Evolutionary conservation across 2,113 vertebrate genomes (phyloP), one percentile per base, ranked within the genome.

Genomic region (Tapirus terrestris): DNA sequence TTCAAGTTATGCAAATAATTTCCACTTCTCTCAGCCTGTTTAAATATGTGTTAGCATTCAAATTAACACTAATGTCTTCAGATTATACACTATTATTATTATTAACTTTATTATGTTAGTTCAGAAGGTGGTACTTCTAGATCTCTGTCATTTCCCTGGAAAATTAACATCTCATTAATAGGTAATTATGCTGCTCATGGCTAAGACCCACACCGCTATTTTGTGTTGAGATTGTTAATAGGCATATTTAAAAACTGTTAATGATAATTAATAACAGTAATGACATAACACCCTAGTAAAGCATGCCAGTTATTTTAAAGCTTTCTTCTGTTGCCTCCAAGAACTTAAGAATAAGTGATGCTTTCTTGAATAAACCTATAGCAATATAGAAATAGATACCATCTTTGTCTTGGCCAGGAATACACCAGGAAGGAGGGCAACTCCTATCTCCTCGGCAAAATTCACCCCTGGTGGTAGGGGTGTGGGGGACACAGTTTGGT

Each of bases 81-180:
- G 94, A 97, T 97, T 97, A 97, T 91, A 95, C 92, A 96, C 97
- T 96, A 97, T 96, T 97, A 96, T 97, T 98, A 96, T 97, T 98
- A 97, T 97, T 97, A 97, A 97, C 92, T 98, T 98, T 98, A 98
- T 96, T 97, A 96, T 96, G 85, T 96, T 98, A 96, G 97, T 97
- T 98, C 97, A 97, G 97, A 98, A 97, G 98, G 97, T 97, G 97
- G 95, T 96, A 88, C 94, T 92, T 97, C 83, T 94, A 90, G 95
- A 97, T 98, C 96, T 65, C 98, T 98, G 97, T 98, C 97, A 97
- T 98, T 98, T 98, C 97, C 95, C 96, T 97, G 72, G 88, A 94
- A 98, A 98, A 98, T 98, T 98, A 98, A 61, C 97, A 98, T 98
- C 97, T 98, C 96, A 97, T 98, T 98, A 98, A 97, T 98, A 97